phyloP scores from a whole-genome alignment of 2,888 invertebrate species.

The Cyclophora punctaria region DNA sequence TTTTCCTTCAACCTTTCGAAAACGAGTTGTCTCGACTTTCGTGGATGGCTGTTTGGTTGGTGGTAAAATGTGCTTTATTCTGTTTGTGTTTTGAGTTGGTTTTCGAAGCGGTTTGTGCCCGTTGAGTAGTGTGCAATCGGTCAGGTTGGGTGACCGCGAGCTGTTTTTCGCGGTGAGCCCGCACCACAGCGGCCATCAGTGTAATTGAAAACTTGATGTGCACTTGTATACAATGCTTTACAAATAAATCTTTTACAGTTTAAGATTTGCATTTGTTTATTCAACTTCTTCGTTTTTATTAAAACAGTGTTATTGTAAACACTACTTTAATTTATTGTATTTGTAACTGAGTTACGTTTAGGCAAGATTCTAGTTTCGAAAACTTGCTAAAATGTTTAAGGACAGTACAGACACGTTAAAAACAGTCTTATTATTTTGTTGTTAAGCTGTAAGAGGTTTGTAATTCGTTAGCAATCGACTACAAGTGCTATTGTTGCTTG shows the following conservation, averaged over 20 bases:
- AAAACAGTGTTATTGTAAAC: too few relatives aligned
- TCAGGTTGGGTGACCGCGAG: slow-evolving; percentile 57
- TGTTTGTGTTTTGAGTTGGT: slow-evolving; percentile 38
- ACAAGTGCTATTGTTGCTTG: slow-evolving; percentile 14
- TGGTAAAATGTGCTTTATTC: slow-evolving; percentile 53
- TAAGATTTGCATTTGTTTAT: slow-evolving; percentile 22
- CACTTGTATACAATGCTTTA: slow-evolving; percentile 63
- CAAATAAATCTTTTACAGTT: slow-evolving; percentile 56
- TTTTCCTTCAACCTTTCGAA: slow-evolving; percentile 70
- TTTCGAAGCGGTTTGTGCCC: slow-evolving; percentile 31
- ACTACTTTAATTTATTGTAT: too few relatives aligned
- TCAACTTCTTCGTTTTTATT: not conserved
- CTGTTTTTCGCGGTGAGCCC: slow-evolving; percentile 61
- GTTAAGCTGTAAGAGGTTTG: too few relatives aligned
- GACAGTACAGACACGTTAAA: too few relatives aligned
- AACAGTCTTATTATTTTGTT: too few relatives aligned
- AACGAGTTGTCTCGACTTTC: slow-evolving; percentile 63
- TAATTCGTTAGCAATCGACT: too few relatives aligned
- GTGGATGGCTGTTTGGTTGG: slow-evolving; percentile 28
- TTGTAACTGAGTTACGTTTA: too few relatives aligned
- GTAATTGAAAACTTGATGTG: slow-evolving; percentile 73
- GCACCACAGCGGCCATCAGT: slow-evolving; percentile 59
- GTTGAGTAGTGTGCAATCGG: slow-evolving; percentile 57
- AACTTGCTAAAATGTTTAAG: too few relatives aligned
- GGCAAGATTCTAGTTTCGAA: too few relatives aligned